phyloP scores from a whole-genome alignment of 2,113 vertebrate species.

The Oreochromis tanganicae region DNA sequence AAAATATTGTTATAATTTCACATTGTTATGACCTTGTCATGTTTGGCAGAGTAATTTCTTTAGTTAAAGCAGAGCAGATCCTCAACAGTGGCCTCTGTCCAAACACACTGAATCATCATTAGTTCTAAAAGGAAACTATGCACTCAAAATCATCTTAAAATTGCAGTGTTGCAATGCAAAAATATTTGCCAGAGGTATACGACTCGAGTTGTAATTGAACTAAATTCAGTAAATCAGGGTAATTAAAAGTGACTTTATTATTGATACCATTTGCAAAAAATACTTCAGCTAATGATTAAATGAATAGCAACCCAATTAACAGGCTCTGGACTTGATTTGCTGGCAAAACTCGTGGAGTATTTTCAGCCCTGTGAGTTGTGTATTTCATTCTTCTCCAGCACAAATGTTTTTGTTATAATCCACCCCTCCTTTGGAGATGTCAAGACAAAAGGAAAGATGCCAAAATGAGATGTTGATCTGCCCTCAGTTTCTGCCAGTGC shows the following conservation, averaged over 20 bases:
- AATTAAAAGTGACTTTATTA: not conserved
- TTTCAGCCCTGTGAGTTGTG: conserved; percentile 8
- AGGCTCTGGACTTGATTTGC: conserved; percentile 15
- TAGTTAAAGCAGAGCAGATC: not conserved
- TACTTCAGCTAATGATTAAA: not conserved
- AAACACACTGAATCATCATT: not conserved
- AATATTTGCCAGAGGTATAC: not conserved
- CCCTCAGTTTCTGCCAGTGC: conserved; percentile 38
- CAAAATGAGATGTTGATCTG: conserved; percentile 51
- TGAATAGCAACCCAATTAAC: conserved; percentile 3
- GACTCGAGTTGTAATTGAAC: not conserved
- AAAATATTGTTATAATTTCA: not conserved
- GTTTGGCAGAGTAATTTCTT: not conserved
- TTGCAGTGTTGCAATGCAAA: not conserved
- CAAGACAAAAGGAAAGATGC: conserved; percentile 29
- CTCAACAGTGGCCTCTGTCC: not conserved
- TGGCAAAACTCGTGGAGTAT: not conserved
- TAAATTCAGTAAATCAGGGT: not conserved
- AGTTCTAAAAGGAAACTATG: not conserved
- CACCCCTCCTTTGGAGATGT: conserved; percentile 18
- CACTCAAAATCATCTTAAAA: not conserved
- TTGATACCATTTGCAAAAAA: conserved; percentile 15
- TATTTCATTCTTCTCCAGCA: conserved; percentile 21
- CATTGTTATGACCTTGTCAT: not conserved
- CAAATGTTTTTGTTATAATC: conserved; percentile 56